Percentiles rank a stretch among this genome's conserved stretches.
Evolutionary conservation across 2,797 vertebrate genomes (phyloP).

Genomic region (Neosalanx taihuensis): DNA sequence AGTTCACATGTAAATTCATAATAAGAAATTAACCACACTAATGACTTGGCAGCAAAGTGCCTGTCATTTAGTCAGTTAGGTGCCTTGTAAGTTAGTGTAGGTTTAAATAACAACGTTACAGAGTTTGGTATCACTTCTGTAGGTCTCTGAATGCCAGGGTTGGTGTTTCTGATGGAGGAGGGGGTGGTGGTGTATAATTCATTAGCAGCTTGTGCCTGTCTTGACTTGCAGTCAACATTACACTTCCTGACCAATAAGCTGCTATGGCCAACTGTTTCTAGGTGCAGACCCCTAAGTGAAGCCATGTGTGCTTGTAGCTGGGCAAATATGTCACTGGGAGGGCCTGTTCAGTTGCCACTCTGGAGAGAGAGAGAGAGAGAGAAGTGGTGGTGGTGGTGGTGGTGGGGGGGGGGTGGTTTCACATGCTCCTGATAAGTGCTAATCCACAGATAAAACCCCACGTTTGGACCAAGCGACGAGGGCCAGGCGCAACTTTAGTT

Average conservation of each 20-base stretch:
- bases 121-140: slow-evolving; percentile 23
- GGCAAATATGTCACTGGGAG: slow-evolving; percentile 58
- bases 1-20: too few species aligned
- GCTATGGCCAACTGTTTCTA: slow-evolving; percentile 69
- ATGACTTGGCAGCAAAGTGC: not conserved
- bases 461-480: slow-evolving; percentile 9
- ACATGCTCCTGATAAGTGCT: slow-evolving; percentile 34
- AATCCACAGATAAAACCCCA: slow-evolving; percentile 32
- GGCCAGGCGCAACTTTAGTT: slow-evolving; percentile 38
- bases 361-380: slow-evolving; percentile 30
- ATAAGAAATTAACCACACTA: not conserved
- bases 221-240: slow-evolving; percentile 66
- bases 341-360: slow-evolving; percentile 54
- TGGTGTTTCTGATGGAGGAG: slow-evolving; percentile 27
- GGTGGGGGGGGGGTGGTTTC: not conserved
- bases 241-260: slow-evolving; percentile 70
- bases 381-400: too few species aligned
- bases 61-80: not conserved
- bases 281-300: slow-evolving; percentile 73
- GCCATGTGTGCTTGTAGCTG: slow-evolving; percentile 69
- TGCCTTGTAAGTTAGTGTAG: not conserved
- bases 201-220: slow-evolving; percentile 69
- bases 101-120: not conserved
- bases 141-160: slow-evolving; percentile 30
- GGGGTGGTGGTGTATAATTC: slow-evolving; percentile 54